Percentiles rank a stretch among this genome's conserved stretches.
Conservation (phyloP, 2,797 vertebrate species). For the Austrolebias charrua region DNA sequence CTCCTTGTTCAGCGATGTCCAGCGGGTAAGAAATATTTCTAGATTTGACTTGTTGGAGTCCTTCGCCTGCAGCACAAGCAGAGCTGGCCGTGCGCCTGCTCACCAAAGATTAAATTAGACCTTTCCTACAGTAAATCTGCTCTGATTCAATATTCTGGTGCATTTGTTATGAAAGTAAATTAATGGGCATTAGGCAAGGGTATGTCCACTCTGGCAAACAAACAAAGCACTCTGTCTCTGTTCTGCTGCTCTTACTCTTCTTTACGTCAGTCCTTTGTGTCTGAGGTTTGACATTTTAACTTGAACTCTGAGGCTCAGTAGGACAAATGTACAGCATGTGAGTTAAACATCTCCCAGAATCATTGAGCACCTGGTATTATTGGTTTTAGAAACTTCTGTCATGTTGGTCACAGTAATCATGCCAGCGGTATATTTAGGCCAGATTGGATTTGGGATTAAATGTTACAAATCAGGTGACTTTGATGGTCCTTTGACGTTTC, state of each 20-base stretch:
- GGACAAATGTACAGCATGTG: too few relatives aligned
- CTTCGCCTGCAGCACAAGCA: conserved; percentile 47
- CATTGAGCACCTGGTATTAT: too few relatives aligned
- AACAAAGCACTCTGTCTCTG: conserved; percentile 17
- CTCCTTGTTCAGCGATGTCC: conserved; percentile 44
- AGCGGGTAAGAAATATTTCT: conserved; percentile 67
- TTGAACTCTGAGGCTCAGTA: too few relatives aligned
- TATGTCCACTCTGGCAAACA: conserved; percentile 36
- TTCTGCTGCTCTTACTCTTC: conserved; percentile 26
- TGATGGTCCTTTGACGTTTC: too few relatives aligned
- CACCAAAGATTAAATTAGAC: conserved; percentile 68
- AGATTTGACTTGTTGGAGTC: conserved; percentile 44
- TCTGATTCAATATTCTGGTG: conserved; percentile 69
- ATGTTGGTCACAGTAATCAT: too few relatives aligned
- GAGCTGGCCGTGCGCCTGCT: conserved; percentile 42
- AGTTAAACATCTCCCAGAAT: too few relatives aligned
- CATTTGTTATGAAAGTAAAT: conserved; percentile 71
- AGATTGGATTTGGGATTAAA: too few relatives aligned
- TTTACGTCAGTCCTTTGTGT: neutral
- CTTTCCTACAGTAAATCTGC: conserved; percentile 54
- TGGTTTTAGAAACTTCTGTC: too few relatives aligned
- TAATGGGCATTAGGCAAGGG: conserved; percentile 59
- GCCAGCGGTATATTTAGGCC: too few relatives aligned
- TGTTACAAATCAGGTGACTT: too few relatives aligned
- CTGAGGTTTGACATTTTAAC: too few relatives aligned